Percentiles rank a stretch among this genome's conserved stretches.
Evolutionary conservation across 2,113 vertebrate species (phyloP).

Genomic region (Egretta garzetta): DNA sequence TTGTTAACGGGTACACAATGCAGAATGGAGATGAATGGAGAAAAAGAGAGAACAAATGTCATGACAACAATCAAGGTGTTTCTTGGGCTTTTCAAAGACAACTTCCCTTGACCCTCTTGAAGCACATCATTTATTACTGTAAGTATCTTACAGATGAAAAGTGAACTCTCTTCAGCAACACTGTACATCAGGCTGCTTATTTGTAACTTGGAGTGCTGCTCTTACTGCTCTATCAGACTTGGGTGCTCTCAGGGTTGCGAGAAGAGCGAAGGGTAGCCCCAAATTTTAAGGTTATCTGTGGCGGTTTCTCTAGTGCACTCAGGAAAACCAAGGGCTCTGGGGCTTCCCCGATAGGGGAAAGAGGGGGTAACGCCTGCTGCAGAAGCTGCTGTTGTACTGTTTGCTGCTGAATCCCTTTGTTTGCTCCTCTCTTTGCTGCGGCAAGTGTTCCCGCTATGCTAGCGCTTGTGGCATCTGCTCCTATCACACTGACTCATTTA

Average conservation of each 20-base stretch:
- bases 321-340: not conserved
- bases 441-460: not conserved
- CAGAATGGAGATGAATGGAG: not conserved
- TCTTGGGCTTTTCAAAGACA: not conserved
- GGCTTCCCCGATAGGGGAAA: rapidly evolving
- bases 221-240: not conserved
- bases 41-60: not conserved
- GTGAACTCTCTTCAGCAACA: not conserved
- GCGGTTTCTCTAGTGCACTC: not conserved
- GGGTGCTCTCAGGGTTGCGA: not conserved
- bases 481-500: not conserved
- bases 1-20: not conserved
- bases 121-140: not conserved
- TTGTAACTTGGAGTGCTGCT: not conserved
- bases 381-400: not conserved
- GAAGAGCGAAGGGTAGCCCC: rapidly evolving
- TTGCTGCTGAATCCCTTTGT: not conserved
- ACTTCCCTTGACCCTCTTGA: not conserved
- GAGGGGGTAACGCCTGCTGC: not conserved
- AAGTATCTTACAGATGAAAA: not conserved
- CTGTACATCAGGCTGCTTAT: not conserved
- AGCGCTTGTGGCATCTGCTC: not conserved
- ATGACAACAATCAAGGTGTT: not conserved
- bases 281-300: not conserved
- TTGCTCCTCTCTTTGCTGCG: not conserved